Conservation (phyloP, 1,140 invertebrate species). For the Caenorhabditis remanei region DNA sequence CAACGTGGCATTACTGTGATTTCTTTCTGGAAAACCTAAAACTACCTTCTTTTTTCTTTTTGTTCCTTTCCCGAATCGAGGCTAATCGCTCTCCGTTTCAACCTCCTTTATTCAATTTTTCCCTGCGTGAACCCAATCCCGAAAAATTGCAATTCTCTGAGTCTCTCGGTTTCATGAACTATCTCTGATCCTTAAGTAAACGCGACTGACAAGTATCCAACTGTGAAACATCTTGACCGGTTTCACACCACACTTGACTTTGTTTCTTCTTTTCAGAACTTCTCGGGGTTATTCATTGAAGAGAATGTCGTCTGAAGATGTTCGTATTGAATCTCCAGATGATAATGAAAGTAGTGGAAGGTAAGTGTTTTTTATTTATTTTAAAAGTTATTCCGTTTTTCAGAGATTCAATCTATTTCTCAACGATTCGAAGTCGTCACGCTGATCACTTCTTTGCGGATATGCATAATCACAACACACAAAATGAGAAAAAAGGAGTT, state of each 20-base stretch:
- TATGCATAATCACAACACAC: constrained; percentile 38
- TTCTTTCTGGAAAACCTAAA: background rate
- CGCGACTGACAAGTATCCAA: constrained; percentile 40
- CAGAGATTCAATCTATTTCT: constrained; percentile 49
- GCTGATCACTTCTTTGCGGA: constrained; percentile 31
- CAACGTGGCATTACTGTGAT: background rate
- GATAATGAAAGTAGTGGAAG: constrained; percentile 38
- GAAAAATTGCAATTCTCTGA: background rate
- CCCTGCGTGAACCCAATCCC: constrained; percentile 49
- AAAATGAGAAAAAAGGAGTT: constrained; percentile 27
- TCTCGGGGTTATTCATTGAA: background rate
- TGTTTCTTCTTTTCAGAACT: constrained; percentile 45
- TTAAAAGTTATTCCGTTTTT: background rate
- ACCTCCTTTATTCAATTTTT: background rate
- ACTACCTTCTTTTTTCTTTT: background rate
- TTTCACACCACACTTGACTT: constrained; percentile 46
- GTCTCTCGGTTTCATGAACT: background rate
- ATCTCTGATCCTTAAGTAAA: constrained; percentile 9
- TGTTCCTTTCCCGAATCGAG: background rate
- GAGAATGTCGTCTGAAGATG: constrained; percentile 9
- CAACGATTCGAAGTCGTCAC: constrained; percentile 30
- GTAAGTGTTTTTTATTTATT: background rate
- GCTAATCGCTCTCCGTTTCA: constrained; percentile 17
- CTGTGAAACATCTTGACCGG: constrained; percentile 52
- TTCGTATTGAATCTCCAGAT: background rate